Conservation (phyloP, 2,888 invertebrate genomes). For the Phymatocera aterrima region DNA sequence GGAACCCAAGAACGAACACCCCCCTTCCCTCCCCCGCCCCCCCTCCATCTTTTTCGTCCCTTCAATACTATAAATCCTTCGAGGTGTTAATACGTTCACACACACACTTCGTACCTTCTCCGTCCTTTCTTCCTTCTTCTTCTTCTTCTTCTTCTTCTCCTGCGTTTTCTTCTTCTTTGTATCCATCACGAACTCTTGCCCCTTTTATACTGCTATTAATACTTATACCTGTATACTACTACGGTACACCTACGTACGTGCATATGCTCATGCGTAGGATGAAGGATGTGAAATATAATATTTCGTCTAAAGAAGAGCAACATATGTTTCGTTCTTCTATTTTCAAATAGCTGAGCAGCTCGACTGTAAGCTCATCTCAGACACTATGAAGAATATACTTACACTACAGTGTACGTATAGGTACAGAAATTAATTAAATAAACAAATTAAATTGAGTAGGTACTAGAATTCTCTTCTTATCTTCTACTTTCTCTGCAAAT, state of each 20-base stretch:
- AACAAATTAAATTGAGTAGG: too few species aligned
- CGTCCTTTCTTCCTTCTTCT: not conserved
- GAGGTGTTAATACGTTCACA: conserved; percentile 72
- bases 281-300: not conserved
- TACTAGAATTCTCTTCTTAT: too few species aligned
- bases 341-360: too few species aligned
- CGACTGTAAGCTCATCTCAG: too few species aligned
- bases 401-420: too few species aligned
- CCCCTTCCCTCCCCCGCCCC: conserved; percentile 53
- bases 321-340: not conserved
- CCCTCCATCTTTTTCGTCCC: conserved; percentile 47
- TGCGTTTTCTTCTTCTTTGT: not conserved
- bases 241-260: too few species aligned
- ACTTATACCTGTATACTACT: not conserved
- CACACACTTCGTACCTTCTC: conserved; percentile 48
- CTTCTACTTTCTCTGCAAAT: too few species aligned
- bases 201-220: conserved; percentile 41
- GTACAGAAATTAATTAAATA: too few species aligned
- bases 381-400: too few species aligned
- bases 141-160: not conserved
- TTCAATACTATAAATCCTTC: conserved; percentile 72
- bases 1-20: conserved; percentile 53
- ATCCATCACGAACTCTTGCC: not conserved
- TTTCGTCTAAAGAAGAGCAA: not conserved
- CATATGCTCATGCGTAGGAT: not conserved